Conservation (phyloP, 2,113 vertebrate species). For the Elgaria multicarinata region DNA sequence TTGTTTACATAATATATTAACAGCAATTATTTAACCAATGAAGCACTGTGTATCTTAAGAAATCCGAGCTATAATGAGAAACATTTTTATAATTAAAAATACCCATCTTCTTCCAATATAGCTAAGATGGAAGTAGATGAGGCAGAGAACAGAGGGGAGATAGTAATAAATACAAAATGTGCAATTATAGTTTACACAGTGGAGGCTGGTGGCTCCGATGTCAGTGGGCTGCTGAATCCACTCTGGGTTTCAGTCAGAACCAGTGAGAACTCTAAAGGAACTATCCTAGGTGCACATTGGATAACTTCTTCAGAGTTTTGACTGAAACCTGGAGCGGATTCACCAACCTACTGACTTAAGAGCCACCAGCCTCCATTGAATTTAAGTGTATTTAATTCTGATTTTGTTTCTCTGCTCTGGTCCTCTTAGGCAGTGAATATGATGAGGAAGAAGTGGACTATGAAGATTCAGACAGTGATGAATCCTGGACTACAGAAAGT, state of each 20-base stretch:
- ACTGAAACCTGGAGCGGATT: no score
- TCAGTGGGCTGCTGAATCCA: no score
- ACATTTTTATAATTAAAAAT: constrained; percentile 51
- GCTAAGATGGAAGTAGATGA: constrained; percentile 40
- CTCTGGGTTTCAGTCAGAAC: no score
- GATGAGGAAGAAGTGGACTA: constrained; percentile 98
- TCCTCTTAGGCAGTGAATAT: constrained; percentile 90
- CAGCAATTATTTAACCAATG: constrained; percentile 51
- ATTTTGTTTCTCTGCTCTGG: constrained; percentile 7
- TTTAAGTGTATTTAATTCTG: constrained; percentile 29
- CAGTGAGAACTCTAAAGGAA: no score
- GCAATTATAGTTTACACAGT: neutral
- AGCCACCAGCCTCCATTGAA: neutral
- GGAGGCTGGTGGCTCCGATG: neutral
- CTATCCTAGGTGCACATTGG: no score
- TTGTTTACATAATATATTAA: constrained; percentile 53
- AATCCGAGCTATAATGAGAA: constrained; percentile 38
- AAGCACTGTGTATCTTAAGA: constrained; percentile 41
- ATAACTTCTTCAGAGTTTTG: no score
- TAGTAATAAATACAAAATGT: constrained; percentile 55
- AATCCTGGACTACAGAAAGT: constrained; percentile 99
- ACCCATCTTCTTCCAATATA: constrained; percentile 34
- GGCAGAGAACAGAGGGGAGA: constrained; percentile 33
- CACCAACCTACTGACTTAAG: no score
- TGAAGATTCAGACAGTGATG: constrained; percentile 97